These are phyloP conservation scores for Helicoverpa assulta DNA, from an alignment of 2,888 invertebrate species.

Conservation along the genomic window DNA sequence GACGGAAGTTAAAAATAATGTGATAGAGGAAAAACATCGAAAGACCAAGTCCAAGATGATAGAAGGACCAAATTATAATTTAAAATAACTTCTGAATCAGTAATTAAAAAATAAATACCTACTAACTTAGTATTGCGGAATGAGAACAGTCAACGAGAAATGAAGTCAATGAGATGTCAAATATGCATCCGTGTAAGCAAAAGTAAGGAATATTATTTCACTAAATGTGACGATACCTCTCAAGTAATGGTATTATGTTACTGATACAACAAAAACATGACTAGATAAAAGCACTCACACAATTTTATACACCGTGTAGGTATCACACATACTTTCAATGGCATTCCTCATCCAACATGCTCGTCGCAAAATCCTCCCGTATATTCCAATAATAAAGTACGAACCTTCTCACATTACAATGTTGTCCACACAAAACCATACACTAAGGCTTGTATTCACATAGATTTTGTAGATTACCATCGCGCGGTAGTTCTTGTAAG, in stretches of 20 bases:
- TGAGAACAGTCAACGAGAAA: no score
- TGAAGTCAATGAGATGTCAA: no score
- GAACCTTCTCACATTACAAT: constrained; percentile 79
- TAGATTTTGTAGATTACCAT: constrained; percentile 73
- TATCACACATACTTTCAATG: neutral
- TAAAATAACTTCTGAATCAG: no score
- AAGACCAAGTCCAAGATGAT: neutral
- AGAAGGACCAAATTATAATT: neutral
- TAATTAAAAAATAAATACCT: no score
- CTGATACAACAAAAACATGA: no score
- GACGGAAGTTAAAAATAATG: neutral
- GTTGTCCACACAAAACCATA: constrained; percentile 79
- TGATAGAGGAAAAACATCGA: neutral
- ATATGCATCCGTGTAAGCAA: no score
- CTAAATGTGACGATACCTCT: no score
- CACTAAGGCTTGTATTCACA: constrained; percentile 58
- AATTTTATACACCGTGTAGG: no score
- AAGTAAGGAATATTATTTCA: no score
- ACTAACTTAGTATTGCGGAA: no score
- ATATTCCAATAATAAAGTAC: constrained; percentile 62
- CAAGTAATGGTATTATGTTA: no score
- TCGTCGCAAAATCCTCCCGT: constrained; percentile 23
- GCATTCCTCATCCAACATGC: constrained; percentile 6
- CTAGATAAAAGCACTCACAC: no score
- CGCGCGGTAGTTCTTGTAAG: constrained; percentile 75